Evolutionary conservation across 2,113 vertebrate genomes (phyloP).

Genomic region (Diadophis punctatus): DNA sequence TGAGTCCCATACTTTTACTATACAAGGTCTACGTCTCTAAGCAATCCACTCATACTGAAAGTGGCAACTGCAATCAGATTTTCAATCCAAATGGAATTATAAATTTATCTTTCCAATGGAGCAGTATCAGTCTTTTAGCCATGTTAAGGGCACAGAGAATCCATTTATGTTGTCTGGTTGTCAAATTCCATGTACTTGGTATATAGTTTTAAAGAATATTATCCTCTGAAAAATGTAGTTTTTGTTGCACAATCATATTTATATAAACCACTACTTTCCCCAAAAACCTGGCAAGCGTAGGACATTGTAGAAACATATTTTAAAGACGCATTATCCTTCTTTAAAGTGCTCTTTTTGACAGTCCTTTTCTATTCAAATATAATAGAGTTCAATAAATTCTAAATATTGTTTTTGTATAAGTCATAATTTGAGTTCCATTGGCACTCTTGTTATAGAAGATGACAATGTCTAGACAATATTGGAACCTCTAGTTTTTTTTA

Average conservation of each 20-base stretch:
- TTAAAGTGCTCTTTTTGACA: background rate
- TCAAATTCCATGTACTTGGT: background rate
- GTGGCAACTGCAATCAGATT: background rate
- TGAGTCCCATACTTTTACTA: background rate
- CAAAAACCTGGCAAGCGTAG: background rate
- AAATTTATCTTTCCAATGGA: background rate
- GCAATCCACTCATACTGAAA: background rate
- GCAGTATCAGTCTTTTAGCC: background rate
- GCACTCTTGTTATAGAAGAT: background rate
- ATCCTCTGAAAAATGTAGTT: background rate
- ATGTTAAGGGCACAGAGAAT: background rate
- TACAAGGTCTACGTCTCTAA: background rate
- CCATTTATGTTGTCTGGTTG: background rate
- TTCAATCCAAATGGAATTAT: background rate
- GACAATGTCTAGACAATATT: background rate
- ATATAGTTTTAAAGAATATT: background rate
- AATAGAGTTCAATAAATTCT: background rate
- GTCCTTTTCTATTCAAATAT: background rate
- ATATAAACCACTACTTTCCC: background rate
- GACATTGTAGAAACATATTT: background rate
- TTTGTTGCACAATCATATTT: background rate
- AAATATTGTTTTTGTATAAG: background rate
- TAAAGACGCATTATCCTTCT: background rate
- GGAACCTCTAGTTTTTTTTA: background rate
- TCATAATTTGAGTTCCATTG: background rate